Percentiles rank a stretch among this genome's conserved stretches.
Evolutionary conservation across 2,113 vertebrate genomes (phyloP).

Genomic region (Elephas maximus): DNA sequence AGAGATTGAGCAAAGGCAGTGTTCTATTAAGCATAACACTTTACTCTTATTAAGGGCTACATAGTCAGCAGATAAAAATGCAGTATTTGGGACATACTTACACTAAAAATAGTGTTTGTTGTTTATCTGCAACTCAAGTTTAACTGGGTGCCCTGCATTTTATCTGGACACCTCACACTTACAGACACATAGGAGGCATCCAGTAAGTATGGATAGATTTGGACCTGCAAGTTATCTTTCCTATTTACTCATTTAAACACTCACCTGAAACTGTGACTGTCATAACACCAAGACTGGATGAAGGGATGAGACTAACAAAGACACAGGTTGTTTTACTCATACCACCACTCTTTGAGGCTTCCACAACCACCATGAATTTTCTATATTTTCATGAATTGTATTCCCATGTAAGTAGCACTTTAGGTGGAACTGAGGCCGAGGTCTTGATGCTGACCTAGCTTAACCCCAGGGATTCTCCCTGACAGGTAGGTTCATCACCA

Average conservation of each 20-base stretch:
- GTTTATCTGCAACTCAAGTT: neutral
- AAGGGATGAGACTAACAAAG: fast-evolving
- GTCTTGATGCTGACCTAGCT: fast-evolving
- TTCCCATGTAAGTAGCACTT: fast-evolving
- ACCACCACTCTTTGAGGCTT: fast-evolving
- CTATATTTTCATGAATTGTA: fast-evolving
- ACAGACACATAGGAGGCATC: fast-evolving
- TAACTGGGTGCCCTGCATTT: fast-evolving
- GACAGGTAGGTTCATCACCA: fast-evolving
- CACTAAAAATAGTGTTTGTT: fast-evolving
- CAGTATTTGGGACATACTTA: neutral
- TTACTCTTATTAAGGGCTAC: fast-evolving
- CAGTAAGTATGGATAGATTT: fast-evolving
- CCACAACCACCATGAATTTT: fast-evolving
- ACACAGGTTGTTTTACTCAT: fast-evolving
- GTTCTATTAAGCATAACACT: fast-evolving
- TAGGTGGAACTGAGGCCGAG: fast-evolving
- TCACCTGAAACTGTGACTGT: fast-evolving
- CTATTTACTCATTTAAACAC: fast-evolving
- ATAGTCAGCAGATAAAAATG: neutral
- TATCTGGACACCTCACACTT: neutral
- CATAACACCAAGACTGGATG: fast-evolving
- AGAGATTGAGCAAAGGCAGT: fast-evolving
- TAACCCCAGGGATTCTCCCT: fast-evolving
- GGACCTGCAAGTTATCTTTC: fast-evolving